Percentiles rank a stretch among this genome's conserved stretches.
Conservation (phyloP, 2,888 invertebrate species). For the Operophtera brumata region DNA sequence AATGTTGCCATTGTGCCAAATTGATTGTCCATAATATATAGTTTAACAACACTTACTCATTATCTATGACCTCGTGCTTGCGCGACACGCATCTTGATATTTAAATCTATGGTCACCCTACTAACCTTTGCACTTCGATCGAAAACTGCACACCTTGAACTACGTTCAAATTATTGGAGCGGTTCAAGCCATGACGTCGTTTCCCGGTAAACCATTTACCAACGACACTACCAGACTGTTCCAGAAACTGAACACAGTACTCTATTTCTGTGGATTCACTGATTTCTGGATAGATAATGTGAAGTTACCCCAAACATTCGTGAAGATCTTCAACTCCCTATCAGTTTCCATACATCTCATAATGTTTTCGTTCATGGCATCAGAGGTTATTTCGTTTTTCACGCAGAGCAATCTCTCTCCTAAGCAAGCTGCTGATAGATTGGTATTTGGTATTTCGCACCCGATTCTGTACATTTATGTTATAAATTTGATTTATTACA, state of each 20-base stretch:
- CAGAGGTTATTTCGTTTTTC: slow-evolving; percentile 19
- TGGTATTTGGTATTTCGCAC: slow-evolving; percentile 23
- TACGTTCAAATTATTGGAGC: background rate
- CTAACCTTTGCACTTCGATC: slow-evolving; percentile 1
- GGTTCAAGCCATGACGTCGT: slow-evolving; percentile 5
- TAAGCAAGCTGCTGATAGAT: slow-evolving; percentile 22
- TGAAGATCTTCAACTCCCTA: slow-evolving; percentile 20
- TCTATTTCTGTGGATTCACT: slow-evolving; percentile 22
- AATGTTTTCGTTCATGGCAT: slow-evolving; percentile 20
- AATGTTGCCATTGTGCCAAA: too few species aligned
- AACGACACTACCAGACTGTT: slow-evolving; percentile 24
- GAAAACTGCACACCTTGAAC: background rate
- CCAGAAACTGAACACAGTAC: slow-evolving; percentile 21
- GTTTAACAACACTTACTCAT: too few species aligned
- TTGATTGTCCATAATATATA: too few species aligned
- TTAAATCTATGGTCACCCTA: too few species aligned
- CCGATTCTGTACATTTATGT: slow-evolving; percentile 18
- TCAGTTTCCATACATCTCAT: slow-evolving; percentile 15
- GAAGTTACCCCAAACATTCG: slow-evolving; percentile 21
- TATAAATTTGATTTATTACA: slow-evolving; percentile 23
- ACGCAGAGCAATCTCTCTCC: slow-evolving; percentile 19
- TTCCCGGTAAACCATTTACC: background rate
- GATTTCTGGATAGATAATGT: slow-evolving; percentile 37
- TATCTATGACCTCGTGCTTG: too few species aligned
- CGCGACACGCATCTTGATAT: too few species aligned